These are phyloP conservation scores for Crocuta crocuta DNA, from an alignment of 2,113 vertebrate genomes.

Conservation along the genomic window DNA sequence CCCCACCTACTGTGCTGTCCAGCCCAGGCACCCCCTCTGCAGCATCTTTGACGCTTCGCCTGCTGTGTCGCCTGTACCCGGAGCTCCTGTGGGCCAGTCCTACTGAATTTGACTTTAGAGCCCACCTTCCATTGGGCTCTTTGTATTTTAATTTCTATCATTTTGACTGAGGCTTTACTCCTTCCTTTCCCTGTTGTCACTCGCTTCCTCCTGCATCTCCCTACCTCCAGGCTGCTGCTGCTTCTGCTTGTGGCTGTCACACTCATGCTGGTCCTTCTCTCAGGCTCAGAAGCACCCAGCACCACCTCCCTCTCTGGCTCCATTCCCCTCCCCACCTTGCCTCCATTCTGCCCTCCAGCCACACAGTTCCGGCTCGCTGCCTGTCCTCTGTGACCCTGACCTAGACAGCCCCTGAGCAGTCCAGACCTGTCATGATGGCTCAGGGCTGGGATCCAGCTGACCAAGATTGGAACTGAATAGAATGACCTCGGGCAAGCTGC, in stretches of 20 bases:
- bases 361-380: not conserved
- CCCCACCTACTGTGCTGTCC: no score
- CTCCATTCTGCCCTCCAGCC: not conserved
- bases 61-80: not conserved
- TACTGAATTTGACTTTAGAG: not conserved
- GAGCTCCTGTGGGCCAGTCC: not conserved
- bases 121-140: not conserved
- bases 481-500: not conserved
- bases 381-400: not conserved
- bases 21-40: not conserved
- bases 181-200: not conserved
- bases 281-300: not conserved
- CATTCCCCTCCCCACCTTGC: not conserved
- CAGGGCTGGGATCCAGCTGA: not conserved
- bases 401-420: not conserved
- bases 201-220: not conserved
- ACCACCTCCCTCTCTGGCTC: not conserved
- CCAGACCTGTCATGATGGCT: not conserved
- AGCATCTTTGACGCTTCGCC: not conserved
- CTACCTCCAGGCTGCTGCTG: accelerated
- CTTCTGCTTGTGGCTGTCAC: not conserved
- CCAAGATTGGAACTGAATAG: not conserved
- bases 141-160: not conserved
- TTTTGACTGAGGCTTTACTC: not conserved
- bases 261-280: not conserved